These are phyloP conservation scores for Cassiopea xamachana DNA, from an alignment of 30 jellyfish, hydroid and myxozoan species.

Conservation along the genomic window DNA sequence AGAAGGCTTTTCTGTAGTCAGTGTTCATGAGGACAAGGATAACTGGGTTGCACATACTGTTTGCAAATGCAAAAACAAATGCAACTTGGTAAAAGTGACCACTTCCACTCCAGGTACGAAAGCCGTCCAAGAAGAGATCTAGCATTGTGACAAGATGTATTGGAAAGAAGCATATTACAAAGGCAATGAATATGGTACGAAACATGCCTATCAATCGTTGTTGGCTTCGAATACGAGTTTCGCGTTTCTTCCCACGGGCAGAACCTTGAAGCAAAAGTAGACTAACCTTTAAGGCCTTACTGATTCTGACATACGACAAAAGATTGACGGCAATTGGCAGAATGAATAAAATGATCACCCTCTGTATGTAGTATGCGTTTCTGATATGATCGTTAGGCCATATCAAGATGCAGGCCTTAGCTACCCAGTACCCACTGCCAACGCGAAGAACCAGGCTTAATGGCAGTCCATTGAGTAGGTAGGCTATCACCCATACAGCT, in stretches of 20 bases:
- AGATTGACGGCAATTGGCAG: constrained; percentile 84
- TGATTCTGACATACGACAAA: constrained; percentile 71
- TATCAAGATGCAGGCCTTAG: constrained; percentile 52
- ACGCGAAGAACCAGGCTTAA: constrained; percentile 67
- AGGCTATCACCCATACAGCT: constrained; percentile 74
- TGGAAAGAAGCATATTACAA: constrained; percentile 78
- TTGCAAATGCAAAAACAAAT: constrained; percentile 63
- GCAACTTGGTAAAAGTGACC: constrained; percentile 61
- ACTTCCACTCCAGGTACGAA: constrained; percentile 61
- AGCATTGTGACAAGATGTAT: constrained; percentile 69
- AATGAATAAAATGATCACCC: constrained; percentile 58
- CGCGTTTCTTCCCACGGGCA: constrained; percentile 79
- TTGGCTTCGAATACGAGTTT: constrained; percentile 79
- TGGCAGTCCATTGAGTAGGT: constrained; percentile 78
- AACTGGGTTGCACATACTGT: constrained; percentile 86
- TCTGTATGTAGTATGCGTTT: constrained; percentile 44
- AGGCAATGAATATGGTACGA: constrained; percentile 76
- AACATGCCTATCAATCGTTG: constrained; percentile 77
- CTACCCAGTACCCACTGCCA: constrained; percentile 73
- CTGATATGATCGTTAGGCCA: constrained; percentile 70
- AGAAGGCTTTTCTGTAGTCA: constrained; percentile 78
- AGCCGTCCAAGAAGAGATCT: constrained; percentile 7
- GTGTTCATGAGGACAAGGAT: constrained; percentile 72
- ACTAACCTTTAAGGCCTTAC: constrained; percentile 64
- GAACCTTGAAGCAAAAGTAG: constrained; percentile 76